phyloP scores from a whole-genome alignment of 2,113 vertebrate genomes.

The Pluvianellus socialis region DNA sequence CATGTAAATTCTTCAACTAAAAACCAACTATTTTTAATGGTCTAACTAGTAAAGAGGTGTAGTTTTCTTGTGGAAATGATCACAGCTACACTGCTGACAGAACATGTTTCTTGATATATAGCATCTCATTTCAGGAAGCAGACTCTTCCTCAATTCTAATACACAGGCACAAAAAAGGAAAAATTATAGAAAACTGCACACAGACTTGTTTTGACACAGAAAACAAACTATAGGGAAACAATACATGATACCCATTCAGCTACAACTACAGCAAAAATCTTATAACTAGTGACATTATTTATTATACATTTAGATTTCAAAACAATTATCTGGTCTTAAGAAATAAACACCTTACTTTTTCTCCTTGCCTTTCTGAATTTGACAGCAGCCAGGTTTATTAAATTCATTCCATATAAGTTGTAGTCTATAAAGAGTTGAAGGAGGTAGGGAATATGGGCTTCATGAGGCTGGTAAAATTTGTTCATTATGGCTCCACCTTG shows the following conservation, averaged over 20 bases:
- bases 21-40: background rate
- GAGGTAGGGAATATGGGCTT: slow-evolving; percentile 97
- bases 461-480: slow-evolving; percentile 95
- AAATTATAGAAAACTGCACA: background rate
- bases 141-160: background rate
- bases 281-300: background rate
- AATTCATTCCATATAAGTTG: slow-evolving; percentile 98
- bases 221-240: background rate
- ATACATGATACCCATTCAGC: background rate
- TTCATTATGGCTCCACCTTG: slow-evolving; percentile 99
- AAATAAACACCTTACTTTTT: slow-evolving; percentile 81
- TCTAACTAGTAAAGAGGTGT: background rate
- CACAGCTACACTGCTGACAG: background rate
- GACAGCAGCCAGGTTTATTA: slow-evolving; percentile 90
- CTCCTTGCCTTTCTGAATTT: slow-evolving; percentile 87
- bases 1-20: background rate
- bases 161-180: background rate
- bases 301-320: background rate
- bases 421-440: slow-evolving; percentile 99
- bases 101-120: background rate
- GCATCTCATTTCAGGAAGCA: background rate
- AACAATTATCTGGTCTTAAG: background rate
- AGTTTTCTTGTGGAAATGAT: background rate
- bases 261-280: background rate
- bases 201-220: background rate